Evolutionary conservation across 2,888 invertebrate species (phyloP).

Genomic region (Apomyelois bistriatella): DNA sequence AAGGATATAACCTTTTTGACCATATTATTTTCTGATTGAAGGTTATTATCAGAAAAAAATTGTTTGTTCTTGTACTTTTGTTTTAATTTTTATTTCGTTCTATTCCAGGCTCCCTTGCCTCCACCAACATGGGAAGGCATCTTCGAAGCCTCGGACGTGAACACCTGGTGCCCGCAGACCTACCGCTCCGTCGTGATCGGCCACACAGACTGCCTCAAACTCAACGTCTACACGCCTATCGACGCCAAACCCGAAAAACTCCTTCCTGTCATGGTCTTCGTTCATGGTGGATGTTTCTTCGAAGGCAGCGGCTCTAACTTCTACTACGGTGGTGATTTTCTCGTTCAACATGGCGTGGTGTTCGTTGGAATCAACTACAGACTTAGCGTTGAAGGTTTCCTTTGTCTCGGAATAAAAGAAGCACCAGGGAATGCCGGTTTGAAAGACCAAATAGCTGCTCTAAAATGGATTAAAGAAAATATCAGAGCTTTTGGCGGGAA

Average conservation of each 20-base stretch:
- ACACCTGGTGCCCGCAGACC: conserved; percentile 63
- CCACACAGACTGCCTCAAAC: conserved; percentile 58
- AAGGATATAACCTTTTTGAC: too few relatives aligned
- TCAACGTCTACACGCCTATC: conserved; percentile 59
- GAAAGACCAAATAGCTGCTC: conserved; percentile 72
- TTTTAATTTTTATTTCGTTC: not conserved
- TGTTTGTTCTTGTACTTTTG: too few relatives aligned
- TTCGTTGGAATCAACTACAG: conserved; percentile 36
- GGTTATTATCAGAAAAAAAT: too few relatives aligned
- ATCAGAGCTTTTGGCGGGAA: conserved; percentile 64
- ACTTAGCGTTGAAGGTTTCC: conserved; percentile 79
- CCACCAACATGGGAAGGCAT: conserved; percentile 61
- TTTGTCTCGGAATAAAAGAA: conserved; percentile 81
- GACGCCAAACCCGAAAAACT: conserved; percentile 28
- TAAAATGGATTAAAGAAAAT: conserved; percentile 62
- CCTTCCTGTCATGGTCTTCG: conserved; percentile 82
- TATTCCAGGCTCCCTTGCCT: conserved; percentile 65
- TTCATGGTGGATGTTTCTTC: conserved; percentile 82
- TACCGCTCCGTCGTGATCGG: conserved; percentile 46
- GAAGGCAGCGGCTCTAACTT: conserved; percentile 80
- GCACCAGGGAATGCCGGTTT: conserved; percentile 84
- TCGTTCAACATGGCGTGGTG: conserved; percentile 60
- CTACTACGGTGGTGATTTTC: conserved; percentile 80
- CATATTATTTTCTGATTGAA: too few relatives aligned
- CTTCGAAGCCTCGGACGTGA: conserved; percentile 60